Percentiles rank a stretch among this genome's conserved stretches.
Evolutionary conservation across 2,797 vertebrate species (phyloP).

Genomic region (Synanceia verrucosa): DNA sequence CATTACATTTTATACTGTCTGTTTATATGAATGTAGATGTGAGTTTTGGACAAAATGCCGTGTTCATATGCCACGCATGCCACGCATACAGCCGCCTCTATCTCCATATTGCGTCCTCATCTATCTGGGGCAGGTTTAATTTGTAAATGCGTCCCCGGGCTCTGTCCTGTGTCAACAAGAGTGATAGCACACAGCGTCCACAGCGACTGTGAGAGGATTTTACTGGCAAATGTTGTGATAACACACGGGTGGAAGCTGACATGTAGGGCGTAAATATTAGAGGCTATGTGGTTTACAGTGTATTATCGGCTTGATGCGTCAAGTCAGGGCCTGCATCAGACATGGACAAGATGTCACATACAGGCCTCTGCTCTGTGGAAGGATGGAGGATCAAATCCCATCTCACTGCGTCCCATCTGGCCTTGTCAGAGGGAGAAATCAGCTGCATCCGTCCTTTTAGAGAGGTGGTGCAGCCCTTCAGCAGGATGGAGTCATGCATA

Average conservation of each 20-base stretch:
- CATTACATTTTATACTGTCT: conserved; percentile 11
- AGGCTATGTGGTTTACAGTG: conserved; percentile 31
- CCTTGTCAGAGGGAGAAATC: conserved; percentile 57
- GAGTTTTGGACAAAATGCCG: not conserved
- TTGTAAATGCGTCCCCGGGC: conserved; percentile 57
- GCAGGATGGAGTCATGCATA: conserved; percentile 55
- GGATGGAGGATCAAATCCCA: conserved; percentile 57
- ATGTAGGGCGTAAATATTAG: not conserved
- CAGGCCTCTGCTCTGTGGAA: conserved; percentile 39
- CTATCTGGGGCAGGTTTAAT: conserved; percentile 67
- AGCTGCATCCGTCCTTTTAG: conserved; percentile 49
- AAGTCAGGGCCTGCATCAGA: conserved; percentile 65
- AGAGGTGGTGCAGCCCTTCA: conserved; percentile 53
- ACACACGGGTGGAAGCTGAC: not conserved
- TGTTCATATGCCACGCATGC: not conserved
- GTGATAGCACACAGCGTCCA: conserved; percentile 39
- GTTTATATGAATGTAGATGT: conserved; percentile 11
- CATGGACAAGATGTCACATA: conserved; percentile 34
- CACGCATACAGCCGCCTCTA: conserved; percentile 10
- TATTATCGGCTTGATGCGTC: conserved; percentile 58
- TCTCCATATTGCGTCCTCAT: conserved; percentile 45
- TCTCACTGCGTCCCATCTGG: conserved; percentile 59
- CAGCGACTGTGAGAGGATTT: conserved; percentile 1
- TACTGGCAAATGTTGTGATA: conserved; percentile 3
- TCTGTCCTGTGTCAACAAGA: conserved; percentile 48